Base-by-base conservation (phyloP, 2,797 vertebrate species). In the Tauraco hartlaubi region DNA sequence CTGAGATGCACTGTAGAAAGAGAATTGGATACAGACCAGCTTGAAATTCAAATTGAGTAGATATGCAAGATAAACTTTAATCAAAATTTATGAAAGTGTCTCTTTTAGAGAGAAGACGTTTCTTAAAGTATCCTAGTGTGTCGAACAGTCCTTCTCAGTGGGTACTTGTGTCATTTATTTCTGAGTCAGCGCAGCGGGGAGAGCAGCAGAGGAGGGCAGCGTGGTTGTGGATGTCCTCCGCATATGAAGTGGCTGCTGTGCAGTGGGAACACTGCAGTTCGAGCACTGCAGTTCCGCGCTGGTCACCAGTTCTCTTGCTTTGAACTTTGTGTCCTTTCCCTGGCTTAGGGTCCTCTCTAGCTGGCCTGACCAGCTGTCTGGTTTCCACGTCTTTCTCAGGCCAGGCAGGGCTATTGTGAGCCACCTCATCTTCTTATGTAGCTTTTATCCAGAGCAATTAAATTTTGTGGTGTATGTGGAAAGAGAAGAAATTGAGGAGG, bases 271-370 rank as follows among this genome's bases (percentile, higher is more conserved):
- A 1, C 14, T 55, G 63, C 35, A 9, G 33, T 18, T 51, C 69
- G 23, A 67, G 26, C 1, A 1, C 14, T 55, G 63, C n/a, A 9
- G 33, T 18, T 51, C 69, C 2, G 0, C 11, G 3, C 2, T 20
- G 43, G 31, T 9, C 63, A 9, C 48, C 4, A 0, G 1, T 62
- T 49, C 26, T 18, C 17, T 63, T 51, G 26, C 55, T 90, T 71
- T 59, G n/a, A 80, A 33, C 31, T 74, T 71, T 5, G 22, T 33
- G 64, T 41, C 29, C 22, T 62, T n/a, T n/a, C 41, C 18, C 19
- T 51, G 61, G 22, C 43, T 52, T 16, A 12, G 33, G 13, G 12
- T 63, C 17, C 46, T 92, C 61, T 69, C 68, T 62, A 15, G 18
- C 35, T 95, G 76, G 3, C 33, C 44, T 56, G 22, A 58, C 39